Base-by-base conservation (phyloP, 2,113 vertebrate species). In the Saccopteryx bilineata region DNA sequence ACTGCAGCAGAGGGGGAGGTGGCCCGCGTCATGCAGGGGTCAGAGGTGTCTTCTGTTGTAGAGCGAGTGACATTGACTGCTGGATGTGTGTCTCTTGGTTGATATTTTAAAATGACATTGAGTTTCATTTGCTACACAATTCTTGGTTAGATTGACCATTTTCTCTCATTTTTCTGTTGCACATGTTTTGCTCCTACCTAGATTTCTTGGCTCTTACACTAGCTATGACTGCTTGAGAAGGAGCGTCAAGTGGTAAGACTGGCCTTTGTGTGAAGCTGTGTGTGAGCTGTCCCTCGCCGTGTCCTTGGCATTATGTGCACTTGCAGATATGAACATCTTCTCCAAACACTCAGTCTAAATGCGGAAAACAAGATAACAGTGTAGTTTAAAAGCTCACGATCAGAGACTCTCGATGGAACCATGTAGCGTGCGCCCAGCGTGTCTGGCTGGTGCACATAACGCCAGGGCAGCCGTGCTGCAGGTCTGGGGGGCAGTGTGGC, bases 151-250 rank as follows among this genome's bases (percentile, higher is more conserved):
- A 99, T 98, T 98, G 98, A 98, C 98, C 89, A 79, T 98, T 93
- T 98, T 98, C 98, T 98, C 98, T 98, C 97, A 66, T 98, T 98
- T 98, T 98, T 98, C 98, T 98, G 3, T 98, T 98, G 98, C 98
- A 90, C 98, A 98, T 98, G 98, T 98, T 98, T 98, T 98, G 98
- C 98, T 92, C 97, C 98, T 98, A 97, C 98, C 97, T 98, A 98
- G 98, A 98, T 98, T 98, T 98, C 98, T 98, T 98, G 98, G 98
- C 98, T 98, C 98, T 98, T 98, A 98, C 98, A 97, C 97, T 98
- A 99, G 98, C 98, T 99, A 98, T 98, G 98, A 98, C 98, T 98
- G 97, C 98, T 98, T 99, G 98, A 98, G 98, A 98, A 99, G 98
- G 98, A 99, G 31, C 98, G 83, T 98, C 98, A 98, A 98, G 98